phyloP scores from a whole-genome alignment of 2,888 invertebrate species.

The Phlogophora meticulosa region DNA sequence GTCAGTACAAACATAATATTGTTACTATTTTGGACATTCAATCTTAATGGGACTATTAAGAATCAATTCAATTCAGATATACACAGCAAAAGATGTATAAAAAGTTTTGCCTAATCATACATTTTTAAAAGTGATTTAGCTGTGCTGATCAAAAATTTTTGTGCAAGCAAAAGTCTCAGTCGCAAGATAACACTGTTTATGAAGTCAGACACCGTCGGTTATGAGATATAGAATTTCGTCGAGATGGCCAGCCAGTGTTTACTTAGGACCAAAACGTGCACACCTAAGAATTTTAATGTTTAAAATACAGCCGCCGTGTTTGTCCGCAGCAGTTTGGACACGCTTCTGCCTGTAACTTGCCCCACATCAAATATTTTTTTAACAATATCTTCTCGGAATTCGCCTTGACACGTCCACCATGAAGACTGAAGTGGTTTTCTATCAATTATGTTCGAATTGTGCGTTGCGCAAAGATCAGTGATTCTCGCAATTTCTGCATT shows the following conservation, averaged over 20 bases:
- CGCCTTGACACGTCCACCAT: constrained; percentile 55
- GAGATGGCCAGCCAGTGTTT: constrained; percentile 61
- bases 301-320: constrained; percentile 63
- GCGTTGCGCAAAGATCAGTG: constrained; percentile 70
- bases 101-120: too few relatives aligned
- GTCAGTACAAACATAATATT: neutral
- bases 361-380: constrained; percentile 56
- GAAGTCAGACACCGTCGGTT: constrained; percentile 52
- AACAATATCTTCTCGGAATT: constrained; percentile 58
- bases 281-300: constrained; percentile 62
- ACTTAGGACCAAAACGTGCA: constrained; percentile 69
- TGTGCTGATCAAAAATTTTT: constrained; percentile 23
- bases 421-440: constrained; percentile 48
- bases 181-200: constrained; percentile 50
- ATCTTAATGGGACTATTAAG: too few relatives aligned
- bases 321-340: constrained; percentile 60
- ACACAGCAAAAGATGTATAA: too few relatives aligned
- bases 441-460: constrained; percentile 62
- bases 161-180: constrained; percentile 22
- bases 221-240: constrained; percentile 61
- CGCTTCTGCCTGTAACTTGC: constrained; percentile 60
- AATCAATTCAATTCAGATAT: too few relatives aligned
- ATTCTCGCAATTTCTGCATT: constrained; percentile 80
- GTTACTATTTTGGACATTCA: neutral
- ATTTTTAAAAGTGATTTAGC: too few relatives aligned